phyloP scores from a whole-genome alignment of 2,888 invertebrate species.

The Ceratothoa steindachneri region DNA sequence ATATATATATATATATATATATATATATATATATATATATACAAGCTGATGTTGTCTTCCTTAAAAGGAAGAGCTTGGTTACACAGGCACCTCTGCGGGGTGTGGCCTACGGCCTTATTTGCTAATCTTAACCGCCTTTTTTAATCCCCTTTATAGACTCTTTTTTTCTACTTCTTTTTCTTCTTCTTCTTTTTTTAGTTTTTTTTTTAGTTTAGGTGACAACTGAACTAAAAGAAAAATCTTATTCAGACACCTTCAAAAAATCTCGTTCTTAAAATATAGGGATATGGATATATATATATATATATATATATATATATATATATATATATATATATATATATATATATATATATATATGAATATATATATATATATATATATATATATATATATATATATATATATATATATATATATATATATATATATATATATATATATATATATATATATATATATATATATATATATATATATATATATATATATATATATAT shows the following conservation, averaged over 20 bases:
- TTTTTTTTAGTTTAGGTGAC: too few species aligned
- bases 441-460: neutral
- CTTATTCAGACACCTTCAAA: too few species aligned
- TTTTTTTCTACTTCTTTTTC: too few species aligned
- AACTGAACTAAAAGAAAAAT: too few species aligned
- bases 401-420: neutral
- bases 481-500: neutral
- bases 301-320: neutral
- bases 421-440: neutral
- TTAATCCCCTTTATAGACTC: too few species aligned
- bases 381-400: neutral
- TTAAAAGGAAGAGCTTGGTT: too few species aligned
- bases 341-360: neutral
- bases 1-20: neutral
- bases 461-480: neutral
- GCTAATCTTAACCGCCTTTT: too few species aligned
- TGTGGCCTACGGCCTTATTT: too few species aligned
- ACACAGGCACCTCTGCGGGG: too few species aligned
- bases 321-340: neutral
- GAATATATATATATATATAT: neutral
- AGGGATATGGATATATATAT: neutral
- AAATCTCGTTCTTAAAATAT: too few species aligned
- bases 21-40: neutral
- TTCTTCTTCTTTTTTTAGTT: too few species aligned
- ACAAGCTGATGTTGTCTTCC: too few species aligned